Percentiles rank a stretch among this genome's conserved stretches.
Conservation (phyloP, 2,797 vertebrate species). For the Mus caroli region DNA sequence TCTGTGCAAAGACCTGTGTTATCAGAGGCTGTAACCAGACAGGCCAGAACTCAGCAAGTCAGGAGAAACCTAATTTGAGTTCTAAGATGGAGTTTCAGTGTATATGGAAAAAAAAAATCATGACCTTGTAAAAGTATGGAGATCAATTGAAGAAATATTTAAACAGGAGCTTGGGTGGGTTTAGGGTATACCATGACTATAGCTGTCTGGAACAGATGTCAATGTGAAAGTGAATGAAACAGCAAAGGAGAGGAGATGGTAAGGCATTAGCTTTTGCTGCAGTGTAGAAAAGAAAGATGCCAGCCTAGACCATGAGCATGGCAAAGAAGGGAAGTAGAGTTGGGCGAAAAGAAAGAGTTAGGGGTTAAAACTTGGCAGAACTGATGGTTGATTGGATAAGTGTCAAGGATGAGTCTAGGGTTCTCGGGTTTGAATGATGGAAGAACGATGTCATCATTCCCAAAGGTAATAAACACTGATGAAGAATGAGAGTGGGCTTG, state of each 20-base stretch:
- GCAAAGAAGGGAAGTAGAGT: rapidly evolving
- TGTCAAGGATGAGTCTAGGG: background rate
- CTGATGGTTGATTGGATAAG: background rate
- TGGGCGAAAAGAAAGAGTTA: background rate
- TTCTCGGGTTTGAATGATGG: background rate
- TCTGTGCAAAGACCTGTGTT: background rate
- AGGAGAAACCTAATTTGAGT: too few relatives aligned
- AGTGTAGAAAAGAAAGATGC: background rate
- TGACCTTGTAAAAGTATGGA: background rate
- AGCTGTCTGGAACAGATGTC: background rate
- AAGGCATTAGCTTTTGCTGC: background rate
- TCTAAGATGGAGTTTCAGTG: background rate
- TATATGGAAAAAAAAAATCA: background rate
- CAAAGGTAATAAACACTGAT: background rate
- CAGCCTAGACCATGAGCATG: background rate
- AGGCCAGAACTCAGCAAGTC: background rate
- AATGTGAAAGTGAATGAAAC: background rate
- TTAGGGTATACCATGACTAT: rapidly evolving
- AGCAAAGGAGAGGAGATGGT: background rate
- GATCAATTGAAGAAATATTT: background rate
- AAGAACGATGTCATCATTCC: background rate
- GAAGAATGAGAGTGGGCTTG: background rate
- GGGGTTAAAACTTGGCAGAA: background rate
- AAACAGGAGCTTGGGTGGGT: background rate
- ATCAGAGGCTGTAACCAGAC: rapidly evolving